Conservation (phyloP, 2,113 vertebrate genomes). For the Butorides virescens region DNA sequence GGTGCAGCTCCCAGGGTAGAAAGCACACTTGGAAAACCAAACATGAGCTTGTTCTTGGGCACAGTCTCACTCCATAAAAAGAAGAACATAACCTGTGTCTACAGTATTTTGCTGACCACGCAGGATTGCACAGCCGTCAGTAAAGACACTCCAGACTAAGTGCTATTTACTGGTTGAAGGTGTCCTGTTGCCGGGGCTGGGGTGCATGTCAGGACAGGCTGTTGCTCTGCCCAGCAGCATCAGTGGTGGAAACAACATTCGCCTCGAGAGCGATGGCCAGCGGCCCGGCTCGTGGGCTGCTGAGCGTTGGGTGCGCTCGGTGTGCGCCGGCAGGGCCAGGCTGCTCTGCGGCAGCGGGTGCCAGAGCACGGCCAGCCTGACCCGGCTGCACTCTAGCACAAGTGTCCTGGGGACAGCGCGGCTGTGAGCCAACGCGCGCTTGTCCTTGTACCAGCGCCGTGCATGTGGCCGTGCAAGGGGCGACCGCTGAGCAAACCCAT, state of each 20-base stretch:
- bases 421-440: background rate
- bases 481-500: background rate
- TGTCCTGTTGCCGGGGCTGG: background rate
- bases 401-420: background rate
- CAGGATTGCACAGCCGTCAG: background rate
- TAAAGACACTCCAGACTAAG: background rate
- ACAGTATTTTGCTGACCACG: background rate
- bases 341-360: background rate
- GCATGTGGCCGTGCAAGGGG: fast-evolving
- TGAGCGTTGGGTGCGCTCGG: fast-evolving
- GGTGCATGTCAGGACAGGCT: background rate
- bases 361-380: background rate
- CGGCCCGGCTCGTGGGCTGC: fast-evolving
- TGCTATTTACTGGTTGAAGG: background rate
- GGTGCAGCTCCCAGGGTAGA: fast-evolving
- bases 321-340: background rate
- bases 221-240: background rate
- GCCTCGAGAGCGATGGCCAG: background rate
- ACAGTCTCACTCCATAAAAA: background rate
- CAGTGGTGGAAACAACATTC: too few species aligned
- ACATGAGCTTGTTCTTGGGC: background rate
- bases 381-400: background rate
- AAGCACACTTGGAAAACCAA: background rate
- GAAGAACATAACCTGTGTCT: background rate
- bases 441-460: fast-evolving